Conservation (phyloP, 2,888 invertebrate genomes). For the Sturmia bella region DNA sequence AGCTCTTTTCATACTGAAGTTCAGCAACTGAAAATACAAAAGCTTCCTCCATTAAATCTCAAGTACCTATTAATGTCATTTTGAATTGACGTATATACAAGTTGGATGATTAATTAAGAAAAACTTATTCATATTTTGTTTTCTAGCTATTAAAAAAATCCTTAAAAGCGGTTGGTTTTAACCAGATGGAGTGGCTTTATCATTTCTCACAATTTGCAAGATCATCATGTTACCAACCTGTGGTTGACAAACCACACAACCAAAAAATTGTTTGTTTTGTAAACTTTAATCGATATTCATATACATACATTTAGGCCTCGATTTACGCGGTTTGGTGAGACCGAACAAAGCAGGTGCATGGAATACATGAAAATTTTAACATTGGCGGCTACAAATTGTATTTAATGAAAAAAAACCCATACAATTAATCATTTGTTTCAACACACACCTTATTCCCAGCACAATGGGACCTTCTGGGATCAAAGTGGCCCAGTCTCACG, state of each 20-base stretch:
- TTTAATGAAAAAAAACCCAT: too few species aligned
- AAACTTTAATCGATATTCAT: too few species aligned
- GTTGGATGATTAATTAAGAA: neutral
- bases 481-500: too few species aligned
- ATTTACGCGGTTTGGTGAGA: too few species aligned
- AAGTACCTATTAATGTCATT: neutral
- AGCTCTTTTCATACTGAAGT: neutral
- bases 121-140: neutral
- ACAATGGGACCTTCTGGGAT: too few species aligned
- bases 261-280: neutral
- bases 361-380: too few species aligned
- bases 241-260: neutral
- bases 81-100: slow-evolving; percentile 6
- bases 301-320: too few species aligned
- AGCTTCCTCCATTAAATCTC: neutral
- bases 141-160: neutral
- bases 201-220: neutral
- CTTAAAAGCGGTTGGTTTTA: neutral
- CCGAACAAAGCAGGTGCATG: too few species aligned
- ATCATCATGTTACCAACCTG: neutral
- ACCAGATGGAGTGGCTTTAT: slow-evolving; percentile 21
- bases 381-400: too few species aligned
- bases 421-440: too few species aligned
- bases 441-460: too few species aligned
- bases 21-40: neutral